phyloP scores from a whole-genome alignment of 2,888 invertebrate genomes.

The Nesidiocoris tenuis region DNA sequence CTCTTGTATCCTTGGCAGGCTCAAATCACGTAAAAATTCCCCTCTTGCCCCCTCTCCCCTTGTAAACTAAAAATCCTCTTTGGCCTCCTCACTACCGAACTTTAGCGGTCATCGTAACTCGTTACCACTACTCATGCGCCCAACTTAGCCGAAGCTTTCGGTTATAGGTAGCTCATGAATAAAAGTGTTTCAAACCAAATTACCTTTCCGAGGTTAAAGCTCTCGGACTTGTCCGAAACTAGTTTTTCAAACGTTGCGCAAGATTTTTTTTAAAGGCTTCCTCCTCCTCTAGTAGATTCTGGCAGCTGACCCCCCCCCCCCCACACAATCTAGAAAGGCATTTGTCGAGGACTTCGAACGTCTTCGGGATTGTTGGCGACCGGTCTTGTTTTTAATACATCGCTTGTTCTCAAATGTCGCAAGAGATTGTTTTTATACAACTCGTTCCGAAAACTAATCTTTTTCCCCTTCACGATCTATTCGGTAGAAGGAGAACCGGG shows the following conservation, averaged over 20 bases:
- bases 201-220: slow-evolving; percentile 39
- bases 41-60: neutral
- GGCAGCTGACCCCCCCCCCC: neutral
- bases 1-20: neutral
- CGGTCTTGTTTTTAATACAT: slow-evolving; percentile 44
- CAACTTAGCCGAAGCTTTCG: slow-evolving; percentile 19
- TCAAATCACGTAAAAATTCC: slow-evolving; percentile 7
- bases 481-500: neutral
- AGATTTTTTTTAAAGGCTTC: slow-evolving; percentile 5
- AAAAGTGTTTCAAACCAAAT: slow-evolving; percentile 36
- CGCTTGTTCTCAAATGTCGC: slow-evolving; percentile 45
- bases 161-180: slow-evolving; percentile 38
- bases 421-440: slow-evolving; percentile 26
- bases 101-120: neutral
- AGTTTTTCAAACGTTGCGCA: slow-evolving; percentile 37
- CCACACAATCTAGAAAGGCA: neutral
- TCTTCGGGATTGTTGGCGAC: slow-evolving; percentile 36
- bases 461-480: neutral
- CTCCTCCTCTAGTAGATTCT: neutral
- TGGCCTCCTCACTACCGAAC: neutral
- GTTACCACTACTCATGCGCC: neutral
- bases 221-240: slow-evolving; percentile 39
- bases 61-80: neutral
- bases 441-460: neutral
- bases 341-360: neutral